Conservation (phyloP, 2,888 invertebrate species). For the Anaspis maculata region DNA sequence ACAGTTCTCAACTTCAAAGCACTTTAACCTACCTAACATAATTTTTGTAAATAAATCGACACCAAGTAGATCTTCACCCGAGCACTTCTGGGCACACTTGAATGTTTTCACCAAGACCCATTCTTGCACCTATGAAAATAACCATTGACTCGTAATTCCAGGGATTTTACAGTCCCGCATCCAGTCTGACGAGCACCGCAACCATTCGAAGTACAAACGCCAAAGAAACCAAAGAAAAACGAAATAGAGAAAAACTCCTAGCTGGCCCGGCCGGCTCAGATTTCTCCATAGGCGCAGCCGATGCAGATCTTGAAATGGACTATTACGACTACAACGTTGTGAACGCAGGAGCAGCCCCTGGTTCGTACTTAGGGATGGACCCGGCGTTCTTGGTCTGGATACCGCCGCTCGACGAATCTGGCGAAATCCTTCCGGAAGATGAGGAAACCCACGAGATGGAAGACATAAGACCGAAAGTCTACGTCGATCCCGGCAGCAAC, state of each 20-base stretch:
- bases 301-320: slow-evolving; percentile 73
- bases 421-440: slow-evolving; percentile 55
- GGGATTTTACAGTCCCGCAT: slow-evolving; percentile 67
- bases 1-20: no score
- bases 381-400: slow-evolving; percentile 84
- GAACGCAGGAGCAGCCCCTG: slow-evolving; percentile 74
- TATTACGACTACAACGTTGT: slow-evolving; percentile 86
- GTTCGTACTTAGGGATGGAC: slow-evolving; percentile 83
- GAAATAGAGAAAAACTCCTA: slow-evolving; percentile 62
- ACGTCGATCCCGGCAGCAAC: slow-evolving; percentile 56
- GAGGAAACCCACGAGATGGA: slow-evolving; percentile 44
- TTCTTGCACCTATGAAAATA: no score
- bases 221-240: slow-evolving; percentile 71
- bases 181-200: slow-evolving; percentile 58
- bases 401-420: slow-evolving; percentile 64
- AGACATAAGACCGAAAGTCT: slow-evolving; percentile 32
- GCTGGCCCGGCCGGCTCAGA: slow-evolving; percentile 61
- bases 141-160: no score
- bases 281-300: slow-evolving; percentile 64
- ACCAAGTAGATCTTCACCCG: no score
- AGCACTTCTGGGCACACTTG: slow-evolving; percentile 35
- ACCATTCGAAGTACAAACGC: slow-evolving; percentile 56
- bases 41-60: no score
- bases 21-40: no score
- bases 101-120: no score